phyloP scores from a whole-genome alignment of 2,113 vertebrate species.

The Abramis brama region DNA sequence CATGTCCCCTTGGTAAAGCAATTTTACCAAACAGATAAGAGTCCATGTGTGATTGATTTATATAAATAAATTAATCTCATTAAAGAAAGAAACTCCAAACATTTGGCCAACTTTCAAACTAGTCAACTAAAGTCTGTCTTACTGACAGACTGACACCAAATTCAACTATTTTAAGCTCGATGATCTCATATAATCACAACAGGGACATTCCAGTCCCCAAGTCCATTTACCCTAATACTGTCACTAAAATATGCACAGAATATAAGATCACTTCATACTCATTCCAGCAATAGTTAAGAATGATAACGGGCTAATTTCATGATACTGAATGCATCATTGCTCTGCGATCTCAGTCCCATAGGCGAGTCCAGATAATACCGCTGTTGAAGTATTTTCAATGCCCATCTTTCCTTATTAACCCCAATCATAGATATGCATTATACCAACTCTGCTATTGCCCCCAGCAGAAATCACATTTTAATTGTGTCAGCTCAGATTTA shows the following conservation, averaged over 20 bases:
- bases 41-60: no score
- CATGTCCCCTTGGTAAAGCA: neutral
- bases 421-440: constrained; percentile 42
- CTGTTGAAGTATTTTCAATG: constrained; percentile 43
- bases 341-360: neutral
- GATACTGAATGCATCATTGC: neutral
- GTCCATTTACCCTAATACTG: neutral
- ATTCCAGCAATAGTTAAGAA: neutral
- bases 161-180: neutral
- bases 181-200: neutral
- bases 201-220: neutral
- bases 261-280: neutral
- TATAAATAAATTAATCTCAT: neutral
- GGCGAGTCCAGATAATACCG: constrained; percentile 15
- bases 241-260: constrained; percentile 7
- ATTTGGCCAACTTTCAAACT: no score
- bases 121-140: neutral
- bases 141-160: neutral
- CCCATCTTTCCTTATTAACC: constrained; percentile 62
- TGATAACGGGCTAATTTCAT: neutral
- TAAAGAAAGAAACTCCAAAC: neutral
- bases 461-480: constrained; percentile 54
- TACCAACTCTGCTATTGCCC: constrained; percentile 36
- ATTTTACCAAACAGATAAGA: neutral
- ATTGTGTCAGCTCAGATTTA: constrained; percentile 60